A percentile compares a stretch with the other conserved stretches of the same genome.
Conservation (phyloP, 1,140 invertebrate species). For the Agrilus planipennis region DNA sequence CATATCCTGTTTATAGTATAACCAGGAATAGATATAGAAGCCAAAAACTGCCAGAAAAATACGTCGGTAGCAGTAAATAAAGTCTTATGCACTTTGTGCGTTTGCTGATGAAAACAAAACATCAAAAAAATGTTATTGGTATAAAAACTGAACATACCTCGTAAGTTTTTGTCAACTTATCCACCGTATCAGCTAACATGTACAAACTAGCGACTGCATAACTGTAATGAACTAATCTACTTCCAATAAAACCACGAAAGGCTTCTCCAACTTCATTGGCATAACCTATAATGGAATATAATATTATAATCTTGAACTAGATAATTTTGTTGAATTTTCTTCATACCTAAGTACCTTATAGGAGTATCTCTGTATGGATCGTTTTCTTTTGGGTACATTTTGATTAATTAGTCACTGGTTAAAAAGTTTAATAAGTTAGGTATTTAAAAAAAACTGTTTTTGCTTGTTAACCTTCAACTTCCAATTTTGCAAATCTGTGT, state of each 20-base stretch:
- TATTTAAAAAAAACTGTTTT: too few relatives aligned
- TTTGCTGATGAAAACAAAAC: constrained; percentile 3
- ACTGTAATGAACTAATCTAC: constrained; percentile 57
- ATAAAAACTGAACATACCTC: constrained; percentile 37
- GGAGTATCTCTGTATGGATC: constrained; percentile 74
- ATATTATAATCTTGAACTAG: constrained; percentile 8
- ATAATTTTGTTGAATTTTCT: constrained; percentile 13
- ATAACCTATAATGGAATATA: constrained; percentile 57
- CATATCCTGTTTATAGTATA: constrained; percentile 84
- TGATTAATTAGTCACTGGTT: too few relatives aligned
- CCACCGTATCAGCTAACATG: constrained; percentile 73
- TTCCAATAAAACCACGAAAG: constrained; percentile 67
- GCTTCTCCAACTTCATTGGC: constrained; percentile 93
- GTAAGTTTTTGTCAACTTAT: constrained; percentile 63
- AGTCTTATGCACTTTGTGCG: constrained; percentile 31
- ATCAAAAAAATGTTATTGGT: not conserved
- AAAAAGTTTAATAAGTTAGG: too few relatives aligned
- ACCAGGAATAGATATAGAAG: constrained; percentile 85
- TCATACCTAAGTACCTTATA: constrained; percentile 59
- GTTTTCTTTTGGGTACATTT: too few relatives aligned
- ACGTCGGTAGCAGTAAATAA: constrained; percentile 65
- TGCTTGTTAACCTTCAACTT: too few relatives aligned
- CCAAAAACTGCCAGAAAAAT: constrained; percentile 84
- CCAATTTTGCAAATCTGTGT: too few relatives aligned
- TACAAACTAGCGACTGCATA: constrained; percentile 77